Base-by-base conservation (phyloP, 1,140 invertebrate genomes). In the Polyergus mexicanus region DNA sequence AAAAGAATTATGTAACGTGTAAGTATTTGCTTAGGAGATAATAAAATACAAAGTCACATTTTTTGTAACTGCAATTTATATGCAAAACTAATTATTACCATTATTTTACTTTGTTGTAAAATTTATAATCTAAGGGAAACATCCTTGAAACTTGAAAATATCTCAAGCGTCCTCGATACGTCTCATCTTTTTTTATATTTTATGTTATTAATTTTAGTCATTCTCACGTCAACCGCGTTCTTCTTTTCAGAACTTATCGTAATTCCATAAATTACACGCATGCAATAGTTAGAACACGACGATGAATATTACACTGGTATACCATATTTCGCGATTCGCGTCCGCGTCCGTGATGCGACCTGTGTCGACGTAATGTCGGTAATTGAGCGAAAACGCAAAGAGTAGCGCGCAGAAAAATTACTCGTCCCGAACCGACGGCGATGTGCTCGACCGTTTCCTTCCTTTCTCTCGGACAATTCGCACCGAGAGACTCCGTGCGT, bases 331-430 rank as follows among this genome's bases (percentile, higher is more conserved):
- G 54, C 32, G 25, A 35, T 16, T 41, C 35, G 41, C n/a, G 38
- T 65, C 16, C 13, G 28, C 69, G 13, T 32, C 3, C 3, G 32
- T 32, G 32, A 32, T 32, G 32, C 3, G 3, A 84, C 25, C 56
- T 7, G 25, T 41, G 47, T 11, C 47, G 86, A 87, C 11, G 62
- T 56, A 69, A 38, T n/a, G 0, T 11, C n/a, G 87, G 87, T 86
- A 88, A 89, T 89, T 78, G 88, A 76, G 84, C 62, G 86, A 84
- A 89, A 89, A 88, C 47, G 63, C 81, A 62, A 72, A 83, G 66
- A 86, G 58, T 71, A 51, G 47, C 58, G 63, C 35, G 19, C 60
- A 51, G 84, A 89, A 85, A 85, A 85, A 89, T 88, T 63, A 65
- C 41, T 84, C 58, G 22, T 28, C 56, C 41, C 38, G 22, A 6